Conservation (phyloP, 2,888 invertebrate species). For the Cremastinae sp. region DNA sequence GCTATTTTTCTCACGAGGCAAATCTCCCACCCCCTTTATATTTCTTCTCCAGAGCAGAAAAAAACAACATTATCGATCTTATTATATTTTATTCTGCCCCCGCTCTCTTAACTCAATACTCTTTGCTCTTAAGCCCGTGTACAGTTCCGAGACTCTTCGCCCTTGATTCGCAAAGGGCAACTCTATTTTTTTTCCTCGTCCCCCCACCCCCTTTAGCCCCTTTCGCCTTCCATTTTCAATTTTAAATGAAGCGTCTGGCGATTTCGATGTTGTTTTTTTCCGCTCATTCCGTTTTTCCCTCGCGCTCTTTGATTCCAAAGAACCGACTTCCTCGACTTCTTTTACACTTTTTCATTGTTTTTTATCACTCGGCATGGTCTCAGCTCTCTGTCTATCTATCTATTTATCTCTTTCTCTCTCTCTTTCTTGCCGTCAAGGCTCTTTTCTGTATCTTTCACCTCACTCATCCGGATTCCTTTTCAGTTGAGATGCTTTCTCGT, state of each 20-base stretch:
- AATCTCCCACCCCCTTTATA: background rate
- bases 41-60: background rate
- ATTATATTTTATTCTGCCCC: no score
- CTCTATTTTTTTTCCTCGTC: background rate
- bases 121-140: no score
- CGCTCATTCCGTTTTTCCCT: conserved; percentile 2
- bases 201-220: no score
- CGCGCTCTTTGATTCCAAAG: conserved; percentile 3
- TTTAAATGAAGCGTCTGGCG: conserved; percentile 23
- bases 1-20: background rate
- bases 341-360: conserved; percentile 41
- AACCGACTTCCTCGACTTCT: background rate
- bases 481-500: conserved; percentile 34
- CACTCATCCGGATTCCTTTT: conserved; percentile 32
- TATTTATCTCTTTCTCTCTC: background rate
- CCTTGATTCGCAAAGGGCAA: background rate
- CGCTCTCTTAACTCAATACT: no score
- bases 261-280: conserved; percentile 21
- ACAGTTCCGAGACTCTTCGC: no score
- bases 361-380: background rate
- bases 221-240: conserved; percentile 6
- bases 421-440: background rate
- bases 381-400: background rate
- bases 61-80: no score
- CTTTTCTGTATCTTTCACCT: conserved; percentile 2